A percentile compares a stretch with the other conserved stretches of the same genome.
These are phyloP conservation scores for Bedellia somnulentella DNA, from an alignment of 2,888 invertebrate genomes.

Conservation along the genomic window DNA sequence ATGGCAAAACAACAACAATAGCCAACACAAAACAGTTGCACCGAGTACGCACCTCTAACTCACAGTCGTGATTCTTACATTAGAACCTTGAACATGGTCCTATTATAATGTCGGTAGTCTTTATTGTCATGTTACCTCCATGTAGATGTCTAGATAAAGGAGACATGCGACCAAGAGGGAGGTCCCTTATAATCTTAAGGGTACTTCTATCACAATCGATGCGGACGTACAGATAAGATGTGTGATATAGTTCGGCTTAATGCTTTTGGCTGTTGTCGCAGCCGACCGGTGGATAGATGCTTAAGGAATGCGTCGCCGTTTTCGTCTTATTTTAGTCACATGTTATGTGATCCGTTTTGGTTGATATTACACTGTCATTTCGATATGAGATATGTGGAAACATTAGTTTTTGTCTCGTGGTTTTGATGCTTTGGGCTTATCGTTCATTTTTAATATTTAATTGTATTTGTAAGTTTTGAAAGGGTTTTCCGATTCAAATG, in stretches of 20 bases:
- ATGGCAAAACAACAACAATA: too few relatives aligned
- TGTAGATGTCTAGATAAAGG: conserved; percentile 44
- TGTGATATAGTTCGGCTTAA: conserved; percentile 17
- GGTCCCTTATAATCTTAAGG: conserved; percentile 15
- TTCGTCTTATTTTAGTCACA: too few relatives aligned
- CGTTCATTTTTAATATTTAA: too few relatives aligned
- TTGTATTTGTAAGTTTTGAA: too few relatives aligned
- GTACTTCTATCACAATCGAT: conserved; percentile 19
- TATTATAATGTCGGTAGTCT: conserved; percentile 31
- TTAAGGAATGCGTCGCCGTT: too few relatives aligned
- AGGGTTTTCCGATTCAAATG: too few relatives aligned
- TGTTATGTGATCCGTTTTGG: too few relatives aligned
- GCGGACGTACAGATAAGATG: conserved; percentile 18
- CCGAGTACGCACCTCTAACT: conserved; percentile 1
- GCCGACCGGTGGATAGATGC: too few relatives aligned
- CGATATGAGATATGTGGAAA: too few relatives aligned
- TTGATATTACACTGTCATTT: too few relatives aligned
- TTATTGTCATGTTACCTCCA: conserved; percentile 27
- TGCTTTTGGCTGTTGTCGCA: conserved; percentile 10
- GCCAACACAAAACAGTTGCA: background rate
- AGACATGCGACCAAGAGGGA: conserved; percentile 15
- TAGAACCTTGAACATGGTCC: conserved; percentile 2
- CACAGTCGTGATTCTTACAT: conserved; percentile 4
- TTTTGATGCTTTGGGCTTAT: too few relatives aligned
- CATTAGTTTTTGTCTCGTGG: too few relatives aligned